phyloP scores from a whole-genome alignment of 2,113 vertebrate genomes.

The Salvelinus fontinalis region DNA sequence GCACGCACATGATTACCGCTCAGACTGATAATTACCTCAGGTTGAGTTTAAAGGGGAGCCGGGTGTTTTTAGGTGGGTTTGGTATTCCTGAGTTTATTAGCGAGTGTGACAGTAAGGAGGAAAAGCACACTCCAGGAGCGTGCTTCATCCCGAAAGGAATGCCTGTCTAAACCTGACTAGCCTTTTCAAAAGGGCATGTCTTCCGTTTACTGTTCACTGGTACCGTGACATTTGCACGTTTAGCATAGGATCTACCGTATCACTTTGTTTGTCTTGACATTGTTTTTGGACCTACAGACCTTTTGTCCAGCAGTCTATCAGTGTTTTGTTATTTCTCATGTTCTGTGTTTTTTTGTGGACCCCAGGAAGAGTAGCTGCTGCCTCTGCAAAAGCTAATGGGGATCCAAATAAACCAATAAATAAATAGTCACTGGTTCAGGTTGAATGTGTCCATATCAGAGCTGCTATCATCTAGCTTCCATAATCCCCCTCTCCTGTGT shows the following conservation, averaged over 20 bases:
- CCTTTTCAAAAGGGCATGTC: slow-evolving; percentile 12
- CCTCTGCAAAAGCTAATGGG: too few relatives aligned
- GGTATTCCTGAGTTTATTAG: background rate
- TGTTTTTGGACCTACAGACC: background rate
- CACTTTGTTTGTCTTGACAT: background rate
- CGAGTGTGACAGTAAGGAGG: background rate
- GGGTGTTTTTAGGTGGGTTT: background rate
- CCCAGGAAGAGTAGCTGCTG: too few relatives aligned
- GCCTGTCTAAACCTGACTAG: background rate
- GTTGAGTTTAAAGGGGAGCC: background rate
- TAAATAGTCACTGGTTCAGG: background rate
- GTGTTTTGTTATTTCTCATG: too few relatives aligned
- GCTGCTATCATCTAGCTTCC: background rate
- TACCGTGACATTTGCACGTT: background rate
- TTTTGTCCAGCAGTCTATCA: too few relatives aligned
- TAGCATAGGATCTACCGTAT: background rate
- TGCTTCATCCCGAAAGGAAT: background rate
- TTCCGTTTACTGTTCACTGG: background rate
- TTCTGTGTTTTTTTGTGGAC: too few relatives aligned
- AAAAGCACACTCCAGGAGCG: background rate
- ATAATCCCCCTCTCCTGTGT: background rate
- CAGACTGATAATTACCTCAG: background rate
- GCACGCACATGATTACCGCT: background rate
- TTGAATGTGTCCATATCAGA: background rate
- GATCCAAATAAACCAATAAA: too few relatives aligned